Percentiles rank a stretch among this genome's conserved stretches.
Conservation (phyloP, 2,888 invertebrate species). For the Apamea monoglypha region DNA sequence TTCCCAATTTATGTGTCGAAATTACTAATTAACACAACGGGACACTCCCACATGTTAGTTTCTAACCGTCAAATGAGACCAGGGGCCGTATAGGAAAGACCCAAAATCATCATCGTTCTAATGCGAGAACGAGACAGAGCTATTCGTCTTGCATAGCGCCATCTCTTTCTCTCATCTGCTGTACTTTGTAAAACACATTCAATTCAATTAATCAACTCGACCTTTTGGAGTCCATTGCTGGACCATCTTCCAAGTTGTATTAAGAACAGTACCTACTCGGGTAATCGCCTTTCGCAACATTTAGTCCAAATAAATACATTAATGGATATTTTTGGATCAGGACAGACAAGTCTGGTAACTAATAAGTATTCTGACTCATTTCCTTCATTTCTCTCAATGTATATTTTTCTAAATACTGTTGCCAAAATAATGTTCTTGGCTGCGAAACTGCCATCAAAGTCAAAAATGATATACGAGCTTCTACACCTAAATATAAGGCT, state of each 20-base stretch:
- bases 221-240: background rate
- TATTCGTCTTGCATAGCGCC: background rate
- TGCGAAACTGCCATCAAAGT: slow-evolving; percentile 51
- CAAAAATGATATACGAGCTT: slow-evolving; percentile 52
- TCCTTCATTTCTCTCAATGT: slow-evolving; percentile 35
- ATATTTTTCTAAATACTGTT: slow-evolving; percentile 44
- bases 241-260: background rate
- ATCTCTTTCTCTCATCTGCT: background rate
- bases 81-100: background rate
- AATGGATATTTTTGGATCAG: slow-evolving; percentile 13
- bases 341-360: slow-evolving; percentile 11
- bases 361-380: slow-evolving; percentile 39
- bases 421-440: slow-evolving; percentile 62
- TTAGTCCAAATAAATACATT: background rate
- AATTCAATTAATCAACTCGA: background rate
- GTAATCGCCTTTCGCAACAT: background rate
- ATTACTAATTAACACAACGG: background rate
- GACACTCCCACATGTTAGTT: background rate
- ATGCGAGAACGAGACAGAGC: background rate
- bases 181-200: background rate
- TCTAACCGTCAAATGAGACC: background rate
- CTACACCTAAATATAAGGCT: slow-evolving; percentile 27
- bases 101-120: background rate
- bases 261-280: background rate
- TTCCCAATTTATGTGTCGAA: background rate